Evolutionary conservation across 2,888 invertebrate species (phyloP).

Genomic region (Dorcus parallelipipedus): DNA sequence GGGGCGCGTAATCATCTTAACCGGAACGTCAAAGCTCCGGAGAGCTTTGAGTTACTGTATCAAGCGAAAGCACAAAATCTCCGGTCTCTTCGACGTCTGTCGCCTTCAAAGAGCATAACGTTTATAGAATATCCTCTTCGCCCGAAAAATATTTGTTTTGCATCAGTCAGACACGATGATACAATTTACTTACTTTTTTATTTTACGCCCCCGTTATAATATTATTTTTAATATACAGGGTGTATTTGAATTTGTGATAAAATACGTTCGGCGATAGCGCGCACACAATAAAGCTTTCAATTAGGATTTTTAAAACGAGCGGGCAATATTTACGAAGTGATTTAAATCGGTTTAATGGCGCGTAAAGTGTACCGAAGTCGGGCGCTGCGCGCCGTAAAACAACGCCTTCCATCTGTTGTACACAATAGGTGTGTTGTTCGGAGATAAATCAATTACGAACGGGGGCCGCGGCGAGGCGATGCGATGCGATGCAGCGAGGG

Average conservation of each 20-base stretch:
- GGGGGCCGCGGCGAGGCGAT: conserved; percentile 29
- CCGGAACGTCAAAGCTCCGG: conserved; percentile 2
- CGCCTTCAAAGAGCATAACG: conserved; percentile 3
- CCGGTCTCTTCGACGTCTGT: conserved; percentile 3
- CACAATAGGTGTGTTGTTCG: conserved; percentile 38
- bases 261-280: not conserved
- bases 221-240: too few relatives aligned
- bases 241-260: not conserved
- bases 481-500: conserved; percentile 34
- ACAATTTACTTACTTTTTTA: too few relatives aligned
- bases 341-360: not conserved
- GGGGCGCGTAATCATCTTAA: conserved; percentile 8
- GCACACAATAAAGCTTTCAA: too few relatives aligned
- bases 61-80: conserved; percentile 11
- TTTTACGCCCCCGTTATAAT: too few relatives aligned
- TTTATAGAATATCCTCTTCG: conserved; percentile 1
- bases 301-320: too few relatives aligned
- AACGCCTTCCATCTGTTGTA: conserved; percentile 33
- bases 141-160: not conserved
- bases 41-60: conserved; percentile 7
- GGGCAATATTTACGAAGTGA: too few relatives aligned
- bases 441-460: conserved; percentile 43
- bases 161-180: too few relatives aligned
- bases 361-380: not conserved
- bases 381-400: not conserved